Evolutionary conservation across 2,113 vertebrate species (phyloP).

Genomic region (Muscicapa adusta): DNA sequence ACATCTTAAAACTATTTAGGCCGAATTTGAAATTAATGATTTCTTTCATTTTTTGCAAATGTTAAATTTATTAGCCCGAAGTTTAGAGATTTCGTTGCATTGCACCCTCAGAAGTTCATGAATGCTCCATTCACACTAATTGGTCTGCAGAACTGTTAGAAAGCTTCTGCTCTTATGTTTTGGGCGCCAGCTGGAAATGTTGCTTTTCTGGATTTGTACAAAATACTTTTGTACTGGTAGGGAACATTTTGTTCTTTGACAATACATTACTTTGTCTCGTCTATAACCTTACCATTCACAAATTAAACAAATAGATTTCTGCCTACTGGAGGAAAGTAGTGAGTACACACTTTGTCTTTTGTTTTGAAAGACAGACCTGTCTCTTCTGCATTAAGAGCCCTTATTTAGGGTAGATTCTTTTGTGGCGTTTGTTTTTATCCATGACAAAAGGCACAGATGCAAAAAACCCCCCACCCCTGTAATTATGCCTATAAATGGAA

Average conservation of each 20-base stretch:
- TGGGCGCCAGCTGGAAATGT: constrained; percentile 11
- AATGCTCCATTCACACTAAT: not conserved
- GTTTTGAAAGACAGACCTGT: constrained; percentile 9
- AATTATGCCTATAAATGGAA: not conserved
- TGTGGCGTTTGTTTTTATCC: not conserved
- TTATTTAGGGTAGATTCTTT: not conserved
- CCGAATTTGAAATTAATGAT: not conserved
- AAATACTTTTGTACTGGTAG: constrained; percentile 23
- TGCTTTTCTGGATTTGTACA: constrained; percentile 18
- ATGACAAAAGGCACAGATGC: not conserved
- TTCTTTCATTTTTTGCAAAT: not conserved
- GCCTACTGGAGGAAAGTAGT: not conserved
- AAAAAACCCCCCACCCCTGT: fast-evolving
- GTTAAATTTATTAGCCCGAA: not conserved
- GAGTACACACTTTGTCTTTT: not conserved
- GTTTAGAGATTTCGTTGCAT: not conserved
- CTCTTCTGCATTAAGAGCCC: not conserved
- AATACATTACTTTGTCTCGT: not conserved
- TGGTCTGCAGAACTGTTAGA: not conserved
- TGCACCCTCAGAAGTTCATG: not conserved
- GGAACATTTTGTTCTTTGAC: not conserved
- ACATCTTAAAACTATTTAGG: not conserved
- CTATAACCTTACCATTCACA: not conserved
- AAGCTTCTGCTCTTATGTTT: not conserved
- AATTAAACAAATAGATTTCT: not conserved